phyloP scores from a whole-genome alignment of 92 coral and sea anemone species.

The Ricordea florida region DNA sequence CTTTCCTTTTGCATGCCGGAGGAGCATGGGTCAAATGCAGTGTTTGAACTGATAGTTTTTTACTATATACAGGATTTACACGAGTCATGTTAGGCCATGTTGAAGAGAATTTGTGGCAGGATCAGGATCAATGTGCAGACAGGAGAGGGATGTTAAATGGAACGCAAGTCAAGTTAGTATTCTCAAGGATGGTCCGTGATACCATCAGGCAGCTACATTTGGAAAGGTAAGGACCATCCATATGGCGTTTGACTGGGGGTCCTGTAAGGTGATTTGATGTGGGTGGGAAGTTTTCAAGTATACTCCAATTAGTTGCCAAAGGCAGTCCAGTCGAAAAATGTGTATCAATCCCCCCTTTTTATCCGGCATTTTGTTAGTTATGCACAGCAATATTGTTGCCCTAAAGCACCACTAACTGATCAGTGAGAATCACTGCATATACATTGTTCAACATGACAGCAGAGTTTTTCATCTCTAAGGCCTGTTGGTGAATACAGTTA shows the following conservation, averaged over 20 bases:
- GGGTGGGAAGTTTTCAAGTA: background rate
- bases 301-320: background rate
- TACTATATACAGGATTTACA: conserved; percentile 59
- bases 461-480: too few relatives aligned
- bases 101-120: conserved; percentile 28
- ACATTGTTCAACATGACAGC: too few relatives aligned
- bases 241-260: too few relatives aligned
- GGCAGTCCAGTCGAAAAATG: too few relatives aligned
- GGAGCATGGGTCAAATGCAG: background rate
- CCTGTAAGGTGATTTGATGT: too few relatives aligned
- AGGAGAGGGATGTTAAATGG: conserved; percentile 43
- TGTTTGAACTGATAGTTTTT: background rate
- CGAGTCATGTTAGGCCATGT: conserved; percentile 54
- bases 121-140: conserved; percentile 29
- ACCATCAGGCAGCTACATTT: conserved; percentile 10
- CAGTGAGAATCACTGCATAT: too few relatives aligned
- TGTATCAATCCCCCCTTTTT: too few relatives aligned
- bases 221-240: conserved; percentile 3
- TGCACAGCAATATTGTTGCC: too few relatives aligned
- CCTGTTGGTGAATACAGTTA: too few relatives aligned
- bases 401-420: too few relatives aligned
- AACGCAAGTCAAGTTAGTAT: conserved; percentile 33
- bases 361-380: too few relatives aligned
- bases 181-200: conserved; percentile 33
- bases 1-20: background rate